Evolutionary conservation across 2,113 vertebrate species (phyloP).

Genomic region (Gulo gulo): DNA sequence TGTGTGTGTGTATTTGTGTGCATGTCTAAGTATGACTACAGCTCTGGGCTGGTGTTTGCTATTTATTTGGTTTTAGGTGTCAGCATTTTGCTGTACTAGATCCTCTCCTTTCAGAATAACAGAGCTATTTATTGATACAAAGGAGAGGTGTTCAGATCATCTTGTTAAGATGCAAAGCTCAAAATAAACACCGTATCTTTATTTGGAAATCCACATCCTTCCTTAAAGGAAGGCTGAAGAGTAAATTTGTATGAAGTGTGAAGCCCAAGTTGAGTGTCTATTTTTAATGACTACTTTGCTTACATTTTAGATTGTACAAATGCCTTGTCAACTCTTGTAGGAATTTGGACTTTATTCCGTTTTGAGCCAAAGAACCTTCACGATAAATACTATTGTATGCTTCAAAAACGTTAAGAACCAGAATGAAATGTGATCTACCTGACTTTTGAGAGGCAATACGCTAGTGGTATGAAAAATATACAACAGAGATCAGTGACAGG

Average conservation of each 20-base stretch:
- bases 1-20: neutral
- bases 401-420: constrained; percentile 77
- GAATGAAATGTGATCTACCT: constrained; percentile 81
- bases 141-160: constrained; percentile 63
- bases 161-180: constrained; percentile 68
- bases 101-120: constrained; percentile 40
- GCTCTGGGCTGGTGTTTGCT: constrained; percentile 66
- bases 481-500: constrained; percentile 78
- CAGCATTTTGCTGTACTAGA: constrained; percentile 60
- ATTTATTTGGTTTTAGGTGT: constrained; percentile 63
- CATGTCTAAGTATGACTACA: constrained; percentile 52
- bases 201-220: constrained; percentile 81
- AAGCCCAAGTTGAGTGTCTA: constrained; percentile 59
- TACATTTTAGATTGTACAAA: constrained; percentile 38
- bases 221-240: constrained; percentile 75
- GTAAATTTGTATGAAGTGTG: constrained; percentile 65
- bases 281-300: constrained; percentile 42
- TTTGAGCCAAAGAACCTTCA: constrained; percentile 78
- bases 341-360: constrained; percentile 65
- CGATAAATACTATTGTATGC: constrained; percentile 77
- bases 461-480: constrained; percentile 82
- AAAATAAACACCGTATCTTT: constrained; percentile 80
- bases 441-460: constrained; percentile 76
- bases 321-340: constrained; percentile 68
- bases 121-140: constrained; percentile 55